These are phyloP conservation scores for Julus scanicus DNA, from an alignment of 2,888 invertebrate species.

Conservation along the genomic window DNA sequence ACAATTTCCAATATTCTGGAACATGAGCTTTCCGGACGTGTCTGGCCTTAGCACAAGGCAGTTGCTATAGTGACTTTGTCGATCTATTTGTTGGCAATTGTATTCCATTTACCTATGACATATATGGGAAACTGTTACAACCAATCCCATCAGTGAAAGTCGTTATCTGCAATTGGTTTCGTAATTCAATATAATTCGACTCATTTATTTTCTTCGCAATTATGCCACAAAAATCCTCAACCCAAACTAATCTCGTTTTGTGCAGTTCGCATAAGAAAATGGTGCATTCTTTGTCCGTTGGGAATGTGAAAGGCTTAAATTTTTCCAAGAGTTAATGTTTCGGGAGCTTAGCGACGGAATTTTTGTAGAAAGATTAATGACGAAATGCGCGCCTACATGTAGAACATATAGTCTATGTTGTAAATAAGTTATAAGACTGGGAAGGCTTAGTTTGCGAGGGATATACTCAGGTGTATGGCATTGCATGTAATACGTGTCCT, in stretches of 20 bases:
- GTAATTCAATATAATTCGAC: background rate
- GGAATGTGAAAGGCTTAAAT: background rate
- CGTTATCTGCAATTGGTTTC: constrained; percentile 20
- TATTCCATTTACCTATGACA: constrained; percentile 13
- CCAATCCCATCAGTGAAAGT: constrained; percentile 27
- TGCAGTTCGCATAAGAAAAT: background rate
- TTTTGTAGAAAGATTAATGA: background rate
- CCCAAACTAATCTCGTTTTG: background rate
- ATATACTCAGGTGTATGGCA: background rate
- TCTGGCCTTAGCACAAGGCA: background rate
- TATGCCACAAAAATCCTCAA: background rate
- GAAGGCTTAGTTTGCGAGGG: background rate
- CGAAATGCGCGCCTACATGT: background rate
- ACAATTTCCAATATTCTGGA: background rate
- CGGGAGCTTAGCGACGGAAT: background rate
- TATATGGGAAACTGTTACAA: background rate
- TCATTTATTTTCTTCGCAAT: background rate
- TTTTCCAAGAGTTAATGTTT: background rate
- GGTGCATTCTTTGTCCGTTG: background rate
- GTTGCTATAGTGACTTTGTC: constrained; percentile 1
- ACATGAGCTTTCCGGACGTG: background rate
- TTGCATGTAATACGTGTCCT: background rate
- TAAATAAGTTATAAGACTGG: background rate
- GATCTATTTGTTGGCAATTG: constrained; percentile 7
- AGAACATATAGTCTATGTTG: background rate